Evolutionary conservation across 1,140 invertebrate species (phyloP).

Genomic region (Coboldia fuscipes): DNA sequence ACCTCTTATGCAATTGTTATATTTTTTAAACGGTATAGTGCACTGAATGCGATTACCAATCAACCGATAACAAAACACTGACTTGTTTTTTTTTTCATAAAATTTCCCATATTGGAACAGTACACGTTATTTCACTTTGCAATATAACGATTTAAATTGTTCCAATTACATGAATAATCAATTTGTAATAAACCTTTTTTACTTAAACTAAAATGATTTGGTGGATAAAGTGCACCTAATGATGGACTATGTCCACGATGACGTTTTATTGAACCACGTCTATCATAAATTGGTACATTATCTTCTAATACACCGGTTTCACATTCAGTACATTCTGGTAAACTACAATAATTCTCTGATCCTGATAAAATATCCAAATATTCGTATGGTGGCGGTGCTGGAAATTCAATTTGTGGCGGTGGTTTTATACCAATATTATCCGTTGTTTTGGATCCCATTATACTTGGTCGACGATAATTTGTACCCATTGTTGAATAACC

Average conservation of each 20-base stretch:
- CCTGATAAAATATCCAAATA: constrained; percentile 10
- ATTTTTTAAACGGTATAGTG: too few species aligned
- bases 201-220: constrained; percentile 28
- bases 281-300: background rate
- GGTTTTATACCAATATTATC: too few species aligned
- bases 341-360: constrained; percentile 13
- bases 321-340: constrained; percentile 17
- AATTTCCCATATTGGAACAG: too few species aligned
- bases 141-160: constrained; percentile 32
- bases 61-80: too few species aligned
- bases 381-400: constrained; percentile 15
- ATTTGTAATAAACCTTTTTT: constrained; percentile 43
- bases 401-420: constrained; percentile 14
- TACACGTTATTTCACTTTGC: constrained; percentile 1
- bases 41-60: too few species aligned
- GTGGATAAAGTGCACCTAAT: constrained; percentile 12
- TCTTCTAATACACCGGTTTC: background rate
- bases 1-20: too few species aligned
- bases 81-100: too few species aligned
- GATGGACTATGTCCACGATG: constrained; percentile 7
- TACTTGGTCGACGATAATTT: background rate
- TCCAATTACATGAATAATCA: constrained; percentile 45
- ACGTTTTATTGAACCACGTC: background rate
- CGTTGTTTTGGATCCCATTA: too few species aligned
- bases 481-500: background rate